phyloP scores from a whole-genome alignment of 1,140 invertebrate genomes.

The Papilio xuthus region DNA sequence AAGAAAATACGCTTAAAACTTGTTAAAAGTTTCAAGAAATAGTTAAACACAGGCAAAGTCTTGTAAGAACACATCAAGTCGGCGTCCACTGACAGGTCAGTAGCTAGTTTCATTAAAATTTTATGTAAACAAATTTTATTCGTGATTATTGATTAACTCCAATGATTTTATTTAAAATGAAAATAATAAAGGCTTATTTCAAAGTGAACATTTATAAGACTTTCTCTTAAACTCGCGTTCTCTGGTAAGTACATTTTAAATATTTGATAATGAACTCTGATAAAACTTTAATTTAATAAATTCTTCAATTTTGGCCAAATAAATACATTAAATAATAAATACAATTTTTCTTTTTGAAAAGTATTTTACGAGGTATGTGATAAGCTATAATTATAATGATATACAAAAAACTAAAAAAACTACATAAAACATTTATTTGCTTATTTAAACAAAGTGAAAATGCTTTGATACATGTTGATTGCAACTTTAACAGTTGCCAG shows the following conservation, averaged over 20 bases:
- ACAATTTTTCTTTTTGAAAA: not conserved
- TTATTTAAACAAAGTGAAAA: not conserved
- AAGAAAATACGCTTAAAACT: not conserved
- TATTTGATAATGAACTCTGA: not conserved
- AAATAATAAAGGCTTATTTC: not conserved
- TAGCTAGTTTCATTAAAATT: not conserved
- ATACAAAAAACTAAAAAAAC: not conserved
- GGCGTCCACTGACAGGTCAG: constrained; percentile 5
- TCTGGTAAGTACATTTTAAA: not conserved
- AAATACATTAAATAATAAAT: not conserved
- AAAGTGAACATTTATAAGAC: not conserved
- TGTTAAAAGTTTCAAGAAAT: not conserved
- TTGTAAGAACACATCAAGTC: not conserved
- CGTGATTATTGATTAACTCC: not conserved
- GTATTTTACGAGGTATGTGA: not conserved
- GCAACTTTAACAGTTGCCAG: not conserved
- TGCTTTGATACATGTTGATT: not conserved
- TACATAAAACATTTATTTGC: too few species aligned
- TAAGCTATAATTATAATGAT: not conserved
- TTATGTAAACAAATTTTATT: not conserved
- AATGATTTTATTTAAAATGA: not conserved
- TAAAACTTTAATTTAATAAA: not conserved
- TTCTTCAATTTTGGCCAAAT: not conserved
- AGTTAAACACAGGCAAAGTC: not conserved
- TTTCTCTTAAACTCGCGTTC: not conserved